Conservation (phyloP, 2,797 vertebrate genomes). For the Gadopsis bispinosus region DNA sequence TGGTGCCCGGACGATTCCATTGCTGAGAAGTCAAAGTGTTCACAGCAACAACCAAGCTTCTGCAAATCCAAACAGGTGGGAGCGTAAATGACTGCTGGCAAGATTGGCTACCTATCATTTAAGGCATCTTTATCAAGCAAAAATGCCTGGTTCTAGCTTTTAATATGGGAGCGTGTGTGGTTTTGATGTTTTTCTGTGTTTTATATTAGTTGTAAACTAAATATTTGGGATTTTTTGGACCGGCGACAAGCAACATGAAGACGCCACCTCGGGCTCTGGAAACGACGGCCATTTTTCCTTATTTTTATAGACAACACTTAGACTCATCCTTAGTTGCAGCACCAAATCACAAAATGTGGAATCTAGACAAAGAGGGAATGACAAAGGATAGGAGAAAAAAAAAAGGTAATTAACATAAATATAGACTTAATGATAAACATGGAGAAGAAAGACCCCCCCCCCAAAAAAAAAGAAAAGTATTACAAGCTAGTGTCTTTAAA, state of each 20-base stretch:
- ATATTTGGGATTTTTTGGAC: neutral
- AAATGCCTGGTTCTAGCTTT: neutral
- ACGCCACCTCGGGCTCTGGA: neutral
- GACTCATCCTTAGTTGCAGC: neutral
- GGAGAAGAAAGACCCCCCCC: neutral
- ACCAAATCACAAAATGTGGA: neutral
- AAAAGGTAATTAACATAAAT: neutral
- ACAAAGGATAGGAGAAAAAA: neutral
- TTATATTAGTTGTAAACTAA: neutral
- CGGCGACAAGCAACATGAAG: neutral
- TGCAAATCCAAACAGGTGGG: neutral
- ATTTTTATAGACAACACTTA: neutral
- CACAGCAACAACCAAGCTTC: slow-evolving; percentile 13
- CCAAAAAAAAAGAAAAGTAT: neutral
- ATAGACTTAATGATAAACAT: neutral
- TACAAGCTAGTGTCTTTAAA: slow-evolving; percentile 43
- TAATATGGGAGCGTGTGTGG: neutral
- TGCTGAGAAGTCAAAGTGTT: slow-evolving; percentile 19
- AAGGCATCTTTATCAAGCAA: neutral
- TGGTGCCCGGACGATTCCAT: slow-evolving; percentile 49
- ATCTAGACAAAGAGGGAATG: neutral
- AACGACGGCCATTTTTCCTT: neutral
- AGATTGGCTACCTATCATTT: neutral
- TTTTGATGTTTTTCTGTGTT: neutral
- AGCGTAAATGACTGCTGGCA: slow-evolving; percentile 10